Conservation (phyloP, 2,888 invertebrate species). For the Dioctria linearis region DNA sequence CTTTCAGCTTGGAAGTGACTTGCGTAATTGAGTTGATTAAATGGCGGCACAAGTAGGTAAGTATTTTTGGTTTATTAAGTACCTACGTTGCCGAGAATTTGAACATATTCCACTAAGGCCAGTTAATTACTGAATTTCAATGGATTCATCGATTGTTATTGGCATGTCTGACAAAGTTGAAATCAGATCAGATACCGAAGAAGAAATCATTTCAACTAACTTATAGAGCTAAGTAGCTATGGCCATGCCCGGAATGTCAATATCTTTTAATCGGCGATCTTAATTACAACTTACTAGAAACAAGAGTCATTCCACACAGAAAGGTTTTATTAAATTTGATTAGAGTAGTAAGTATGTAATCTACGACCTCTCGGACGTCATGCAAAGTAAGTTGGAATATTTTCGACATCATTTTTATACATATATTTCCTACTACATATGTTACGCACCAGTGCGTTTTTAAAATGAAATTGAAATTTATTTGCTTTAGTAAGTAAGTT, state of each 20-base stretch:
- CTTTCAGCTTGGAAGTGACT: constrained; percentile 34
- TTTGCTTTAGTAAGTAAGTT: not conserved
- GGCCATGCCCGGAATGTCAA: constrained; percentile 46
- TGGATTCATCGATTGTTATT: constrained; percentile 18
- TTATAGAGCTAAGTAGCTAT: constrained; percentile 15
- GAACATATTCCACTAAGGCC: constrained; percentile 29
- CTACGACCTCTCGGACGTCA: not conserved
- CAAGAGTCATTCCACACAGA: not conserved
- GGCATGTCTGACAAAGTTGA: constrained; percentile 24
- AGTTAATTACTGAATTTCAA: constrained; percentile 47
- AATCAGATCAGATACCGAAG: constrained; percentile 36
- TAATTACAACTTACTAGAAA: constrained; percentile 27
- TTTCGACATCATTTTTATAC: not conserved
- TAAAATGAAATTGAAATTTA: not conserved
- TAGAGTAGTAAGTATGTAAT: not conserved
- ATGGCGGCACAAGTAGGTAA: constrained; percentile 12
- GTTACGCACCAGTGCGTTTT: not conserved
- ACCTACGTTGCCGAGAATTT: not conserved
- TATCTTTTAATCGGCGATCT: constrained; percentile 51
- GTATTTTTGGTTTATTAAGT: not conserved
- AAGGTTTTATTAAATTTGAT: not conserved
- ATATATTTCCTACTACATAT: not conserved
- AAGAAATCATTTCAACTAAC: constrained; percentile 35
- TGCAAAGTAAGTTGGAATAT: not conserved
- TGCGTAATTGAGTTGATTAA: constrained; percentile 43